Evolutionary conservation across 2,888 invertebrate species (phyloP).

Genomic region (Dicycla oo): DNA sequence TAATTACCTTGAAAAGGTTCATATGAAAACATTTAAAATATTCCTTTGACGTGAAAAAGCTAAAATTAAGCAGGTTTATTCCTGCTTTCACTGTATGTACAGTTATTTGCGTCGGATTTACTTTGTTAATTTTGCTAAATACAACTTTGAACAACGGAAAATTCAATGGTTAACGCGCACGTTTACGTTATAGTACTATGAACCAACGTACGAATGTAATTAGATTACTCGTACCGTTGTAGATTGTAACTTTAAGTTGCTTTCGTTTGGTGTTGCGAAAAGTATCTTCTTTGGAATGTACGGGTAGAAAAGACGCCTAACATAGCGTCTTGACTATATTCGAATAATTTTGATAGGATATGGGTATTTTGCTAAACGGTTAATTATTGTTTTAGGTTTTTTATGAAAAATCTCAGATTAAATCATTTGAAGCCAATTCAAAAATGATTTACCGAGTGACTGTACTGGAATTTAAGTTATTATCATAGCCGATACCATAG

Average conservation of each 20-base stretch:
- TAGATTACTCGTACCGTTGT: slow-evolving; percentile 52
- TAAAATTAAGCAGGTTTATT: not conserved
- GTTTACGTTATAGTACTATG: slow-evolving; percentile 48
- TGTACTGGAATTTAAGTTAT: no score
- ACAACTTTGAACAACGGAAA: slow-evolving; percentile 20
- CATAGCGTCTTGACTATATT: not conserved
- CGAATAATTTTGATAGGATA: no score
- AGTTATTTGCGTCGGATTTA: slow-evolving; percentile 8
- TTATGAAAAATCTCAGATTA: no score
- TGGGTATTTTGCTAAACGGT: no score
- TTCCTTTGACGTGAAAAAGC: slow-evolving; percentile 7
- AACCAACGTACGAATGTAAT: slow-evolving; percentile 50
- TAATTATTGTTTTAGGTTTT: no score
- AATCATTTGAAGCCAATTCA: no score
- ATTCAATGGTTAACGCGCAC: slow-evolving; percentile 40
- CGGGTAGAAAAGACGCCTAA: slow-evolving; percentile 1
- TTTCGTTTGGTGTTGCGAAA: slow-evolving; percentile 47
- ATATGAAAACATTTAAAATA: slow-evolving; percentile 5
- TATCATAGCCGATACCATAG: no score
- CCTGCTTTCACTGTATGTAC: not conserved
- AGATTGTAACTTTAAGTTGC: slow-evolving; percentile 45
- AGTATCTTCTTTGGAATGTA: slow-evolving; percentile 22
- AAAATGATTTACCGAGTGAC: no score
- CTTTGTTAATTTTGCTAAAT: slow-evolving; percentile 25
- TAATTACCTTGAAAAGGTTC: no score